Evolutionary conservation across 1,140 invertebrate genomes (phyloP), one percentile per base, ranked within the genome.

Genomic region (Tenebrio molitor): DNA sequence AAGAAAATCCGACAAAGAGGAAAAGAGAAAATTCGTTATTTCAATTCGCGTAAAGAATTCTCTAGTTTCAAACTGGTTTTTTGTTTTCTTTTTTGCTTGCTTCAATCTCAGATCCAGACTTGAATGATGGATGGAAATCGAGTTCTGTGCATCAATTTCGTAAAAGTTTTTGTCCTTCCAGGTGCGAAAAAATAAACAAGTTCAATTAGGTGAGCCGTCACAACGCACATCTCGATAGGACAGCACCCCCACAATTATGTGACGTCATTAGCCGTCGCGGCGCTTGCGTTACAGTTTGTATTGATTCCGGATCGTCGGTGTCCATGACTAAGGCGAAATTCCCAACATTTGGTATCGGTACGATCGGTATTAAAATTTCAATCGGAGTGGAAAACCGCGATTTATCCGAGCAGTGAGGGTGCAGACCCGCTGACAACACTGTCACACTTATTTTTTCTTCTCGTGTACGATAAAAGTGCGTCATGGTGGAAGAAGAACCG

Each of bases 401-500:
- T n/a, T 53, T 53, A 21, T 10, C 10, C 19, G 5, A 50, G 6
- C 14, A n/a, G 10, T 53, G 46, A 53, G 46, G 53, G 50, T 39
- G 5, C 23, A 63, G 29, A 23, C 34, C 50, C 50, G 62, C 44
- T 25, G 62, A 25, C 33, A 29, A 50, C 36, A 10, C 17, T 2
- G 25, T 8, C 3, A 8, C 25, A 29, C 3, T 29, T 29, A 3
- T 8, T 4, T 29, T 29, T 4, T 8, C 3, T 29, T 29, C 25
- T 5, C 44, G n/a, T n/a, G n/a, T n/a, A n/a, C n/a, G n/a, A n/a
- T n/a, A n/a, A n/a, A n/a, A n/a, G n/a, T n/a, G n/a, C 50, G 41
- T 70, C 15, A 79, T 79, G 78, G 78, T 77, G 15, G 77, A 78
- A 71, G 78, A 79, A 25, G 78, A 76, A 53, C 78, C 78, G 12